Base-by-base conservation (phyloP, 2,113 vertebrate genomes). In the Corvus moneduloides region DNA sequence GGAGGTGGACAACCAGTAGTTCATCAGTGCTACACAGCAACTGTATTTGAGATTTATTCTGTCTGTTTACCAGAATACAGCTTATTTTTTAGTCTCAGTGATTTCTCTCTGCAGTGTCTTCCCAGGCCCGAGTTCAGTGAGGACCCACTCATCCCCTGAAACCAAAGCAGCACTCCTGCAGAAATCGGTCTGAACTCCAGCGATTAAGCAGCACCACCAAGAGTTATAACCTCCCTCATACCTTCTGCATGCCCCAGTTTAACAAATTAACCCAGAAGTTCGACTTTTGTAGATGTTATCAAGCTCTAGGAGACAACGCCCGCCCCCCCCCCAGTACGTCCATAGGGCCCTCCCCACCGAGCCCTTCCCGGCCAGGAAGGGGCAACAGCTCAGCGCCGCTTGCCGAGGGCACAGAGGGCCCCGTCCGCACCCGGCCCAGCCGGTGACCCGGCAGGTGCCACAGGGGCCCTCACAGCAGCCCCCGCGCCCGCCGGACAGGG, bases 311-410 rank as follows among this genome's bases (percentile, higher is more conserved):
- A 26, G 30, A 51, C 43, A 16, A 11, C 14, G 6, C 11, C 8
- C 14, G 15, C 20, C 7, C 12, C 11, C 11, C 16, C 6, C 3
- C 24, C 44, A 7, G 3, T 1, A 5, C 14, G 32, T 3, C 19
- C 55, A 8, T 1, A 35, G 41, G 63, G 58, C 56, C 64, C 52
- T 21, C 35, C 56, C 17, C 52, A 8, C 19, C 7, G 27, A 63
- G 24, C 51, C 33, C n/a, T 39, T 23, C 33, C 43, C 61, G 54
- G 39, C 79, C 87, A 10, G 54, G 37, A 26, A 43, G 7, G 9
- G 15, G n/a, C 81, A 37, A 6, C 24, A 6, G 30, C 59, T 33
- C 49, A 8, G 75, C 6, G 33, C 23, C 37, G 7, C 61, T 41
- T 5, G 11, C 71, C 23, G 27, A 41, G 26, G 28, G 39, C 46